phyloP scores from a whole-genome alignment of 2,113 vertebrate species.

The Pelmatolapia mariae region DNA sequence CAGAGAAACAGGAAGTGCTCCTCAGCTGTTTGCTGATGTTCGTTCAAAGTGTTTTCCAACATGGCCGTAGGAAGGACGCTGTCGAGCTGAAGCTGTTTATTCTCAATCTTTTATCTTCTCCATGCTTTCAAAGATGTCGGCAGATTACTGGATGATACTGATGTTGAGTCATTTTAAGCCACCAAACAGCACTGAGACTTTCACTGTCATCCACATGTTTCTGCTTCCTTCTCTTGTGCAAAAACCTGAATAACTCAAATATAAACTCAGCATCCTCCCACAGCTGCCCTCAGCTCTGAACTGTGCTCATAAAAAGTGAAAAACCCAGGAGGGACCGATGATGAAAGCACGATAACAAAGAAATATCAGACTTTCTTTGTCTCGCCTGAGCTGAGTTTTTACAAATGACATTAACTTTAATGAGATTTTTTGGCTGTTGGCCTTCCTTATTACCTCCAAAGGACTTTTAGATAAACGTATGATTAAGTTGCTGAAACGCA shows the following conservation, averaged over 20 bases:
- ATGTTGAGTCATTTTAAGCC: accelerated
- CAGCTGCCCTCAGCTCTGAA: not conserved
- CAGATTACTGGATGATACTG: not conserved
- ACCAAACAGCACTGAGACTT: not conserved
- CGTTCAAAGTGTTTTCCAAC: not conserved
- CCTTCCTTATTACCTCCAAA: not conserved
- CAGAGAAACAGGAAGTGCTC: not conserved
- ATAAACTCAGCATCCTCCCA: accelerated
- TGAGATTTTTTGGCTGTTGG: not conserved
- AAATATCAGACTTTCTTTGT: not conserved
- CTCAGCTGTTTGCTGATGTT: not conserved
- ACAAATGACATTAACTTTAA: not conserved
- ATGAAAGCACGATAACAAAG: not conserved
- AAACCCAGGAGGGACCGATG: not conserved
- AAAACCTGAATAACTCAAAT: accelerated
- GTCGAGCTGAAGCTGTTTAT: not conserved
- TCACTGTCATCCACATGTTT: not conserved
- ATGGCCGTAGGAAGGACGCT: accelerated
- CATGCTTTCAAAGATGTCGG: accelerated
- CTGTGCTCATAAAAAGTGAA: not conserved
- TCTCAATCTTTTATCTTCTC: not conserved
- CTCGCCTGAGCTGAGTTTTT: not conserved
- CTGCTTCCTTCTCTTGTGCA: not conserved
- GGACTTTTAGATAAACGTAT: not conserved
- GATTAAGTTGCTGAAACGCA: not conserved